Percentiles rank a stretch among this genome's conserved stretches.
Evolutionary conservation across 2,797 vertebrate species (phyloP).

Genomic region (Oceanodroma leucorhoa): DNA sequence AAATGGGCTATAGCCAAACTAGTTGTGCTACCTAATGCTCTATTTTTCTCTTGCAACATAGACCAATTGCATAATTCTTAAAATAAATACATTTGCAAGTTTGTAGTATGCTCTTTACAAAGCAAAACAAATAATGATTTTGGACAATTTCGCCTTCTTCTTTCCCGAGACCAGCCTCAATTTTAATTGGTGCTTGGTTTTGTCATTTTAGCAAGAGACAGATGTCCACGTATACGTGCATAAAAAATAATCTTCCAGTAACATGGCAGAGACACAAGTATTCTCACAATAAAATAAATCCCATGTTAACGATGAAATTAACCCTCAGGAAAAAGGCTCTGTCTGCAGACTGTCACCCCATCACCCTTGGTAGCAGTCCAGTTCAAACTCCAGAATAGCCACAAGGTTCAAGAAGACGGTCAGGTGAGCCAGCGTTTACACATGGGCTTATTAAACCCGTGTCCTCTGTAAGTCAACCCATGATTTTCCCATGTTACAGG

Average conservation of each 20-base stretch:
- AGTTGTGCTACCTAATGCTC: not conserved
- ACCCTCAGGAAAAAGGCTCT: not conserved
- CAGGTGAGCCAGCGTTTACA: not conserved
- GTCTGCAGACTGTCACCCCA: not conserved
- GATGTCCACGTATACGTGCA: rapidly evolving
- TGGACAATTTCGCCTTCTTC: not conserved
- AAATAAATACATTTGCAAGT: not conserved
- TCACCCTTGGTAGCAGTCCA: not conserved
- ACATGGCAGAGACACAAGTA: not conserved
- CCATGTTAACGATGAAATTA: rapidly evolving
- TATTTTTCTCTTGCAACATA: not conserved
- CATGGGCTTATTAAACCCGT: rapidly evolving
- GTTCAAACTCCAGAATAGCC: not conserved
- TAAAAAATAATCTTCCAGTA: not conserved
- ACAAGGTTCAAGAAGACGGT: rapidly evolving
- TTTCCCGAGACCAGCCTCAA: not conserved
- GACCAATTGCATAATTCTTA: not conserved
- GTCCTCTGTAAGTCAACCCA: not conserved
- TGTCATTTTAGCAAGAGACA: not conserved
- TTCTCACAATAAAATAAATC: not conserved
- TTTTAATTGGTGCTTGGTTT: not conserved
- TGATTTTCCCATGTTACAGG: not conserved
- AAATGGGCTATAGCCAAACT: not conserved
- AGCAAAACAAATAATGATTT: not conserved
- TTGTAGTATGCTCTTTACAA: not conserved